Conservation (phyloP, 53 echinoderm and acorn worm species). For the Pentamera pediparva region DNA sequence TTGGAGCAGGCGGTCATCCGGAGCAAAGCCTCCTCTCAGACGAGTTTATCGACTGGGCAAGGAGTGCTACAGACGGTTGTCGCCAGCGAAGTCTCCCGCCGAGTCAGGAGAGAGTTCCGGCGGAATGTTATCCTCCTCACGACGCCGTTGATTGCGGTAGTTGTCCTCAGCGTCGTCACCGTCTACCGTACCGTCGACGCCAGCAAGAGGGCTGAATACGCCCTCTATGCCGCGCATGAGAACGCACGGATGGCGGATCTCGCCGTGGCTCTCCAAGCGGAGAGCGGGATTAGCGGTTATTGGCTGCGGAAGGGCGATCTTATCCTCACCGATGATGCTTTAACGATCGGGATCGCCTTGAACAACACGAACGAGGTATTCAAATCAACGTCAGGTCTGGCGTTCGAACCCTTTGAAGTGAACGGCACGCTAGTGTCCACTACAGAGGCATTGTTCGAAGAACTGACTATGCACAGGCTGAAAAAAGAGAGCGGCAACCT, state of each 20-base stretch:
- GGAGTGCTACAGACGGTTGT: not conserved
- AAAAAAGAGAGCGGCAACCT: not conserved
- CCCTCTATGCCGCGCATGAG: not conserved
- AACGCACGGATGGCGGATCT: not conserved
- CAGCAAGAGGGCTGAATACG: not conserved
- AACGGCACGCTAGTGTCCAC: not conserved
- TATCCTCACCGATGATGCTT: not conserved
- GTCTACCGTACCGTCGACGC: not conserved
- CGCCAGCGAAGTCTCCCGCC: not conserved
- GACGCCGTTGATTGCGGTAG: not conserved
- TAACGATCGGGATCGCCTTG: not conserved
- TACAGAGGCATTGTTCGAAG: not conserved
- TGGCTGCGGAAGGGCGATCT: conserved; percentile 4
- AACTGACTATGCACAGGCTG: not conserved
- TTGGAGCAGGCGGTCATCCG: no score
- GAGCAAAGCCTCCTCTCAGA: not conserved
- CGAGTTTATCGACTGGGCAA: not conserved
- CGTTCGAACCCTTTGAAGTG: not conserved
- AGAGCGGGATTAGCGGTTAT: conserved; percentile 33
- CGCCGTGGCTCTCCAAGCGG: conserved; percentile 17
- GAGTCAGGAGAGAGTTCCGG: not conserved
- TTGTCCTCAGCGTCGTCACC: not conserved
- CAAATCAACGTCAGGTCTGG: not conserved
- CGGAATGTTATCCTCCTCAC: not conserved
- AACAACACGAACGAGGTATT: not conserved